These are phyloP conservation scores for Rhynchotus rufescens DNA, from an alignment of 2,797 vertebrate species.

Conservation along the genomic window DNA sequence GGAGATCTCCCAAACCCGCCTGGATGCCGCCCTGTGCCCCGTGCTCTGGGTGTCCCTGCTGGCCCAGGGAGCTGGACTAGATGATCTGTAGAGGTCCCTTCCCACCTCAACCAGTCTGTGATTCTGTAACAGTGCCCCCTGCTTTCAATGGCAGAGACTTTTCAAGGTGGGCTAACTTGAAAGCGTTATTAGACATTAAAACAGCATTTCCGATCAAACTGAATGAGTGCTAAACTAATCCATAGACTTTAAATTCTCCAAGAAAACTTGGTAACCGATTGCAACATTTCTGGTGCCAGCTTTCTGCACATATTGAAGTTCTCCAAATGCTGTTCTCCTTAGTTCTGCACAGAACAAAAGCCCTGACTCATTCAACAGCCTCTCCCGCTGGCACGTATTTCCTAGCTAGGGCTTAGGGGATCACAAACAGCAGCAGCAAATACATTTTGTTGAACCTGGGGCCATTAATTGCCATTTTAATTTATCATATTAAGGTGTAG, in stretches of 20 bases:
- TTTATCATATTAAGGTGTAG: background rate
- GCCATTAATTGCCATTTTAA: background rate
- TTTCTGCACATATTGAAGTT: background rate
- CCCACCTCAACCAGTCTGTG: too few species aligned
- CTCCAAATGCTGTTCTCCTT: background rate
- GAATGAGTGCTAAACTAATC: background rate
- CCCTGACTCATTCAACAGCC: background rate
- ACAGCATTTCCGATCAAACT: background rate
- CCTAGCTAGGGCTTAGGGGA: background rate
- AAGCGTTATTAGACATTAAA: background rate
- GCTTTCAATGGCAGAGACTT: background rate
- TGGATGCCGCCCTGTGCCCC: too few species aligned
- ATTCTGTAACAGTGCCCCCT: background rate
- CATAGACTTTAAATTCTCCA: background rate
- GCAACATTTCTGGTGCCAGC: background rate
- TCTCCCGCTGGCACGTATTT: background rate
- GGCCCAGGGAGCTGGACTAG: too few species aligned
- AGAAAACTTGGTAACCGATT: background rate
- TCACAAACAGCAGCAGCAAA: background rate
- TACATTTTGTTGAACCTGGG: background rate
- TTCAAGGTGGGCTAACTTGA: background rate
- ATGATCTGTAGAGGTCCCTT: too few species aligned
- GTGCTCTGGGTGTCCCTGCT: too few species aligned
- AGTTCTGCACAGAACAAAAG: background rate
- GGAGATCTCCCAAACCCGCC: too few species aligned